Conservation (phyloP, 2,113 vertebrate species). For the Mus spicilegus region DNA sequence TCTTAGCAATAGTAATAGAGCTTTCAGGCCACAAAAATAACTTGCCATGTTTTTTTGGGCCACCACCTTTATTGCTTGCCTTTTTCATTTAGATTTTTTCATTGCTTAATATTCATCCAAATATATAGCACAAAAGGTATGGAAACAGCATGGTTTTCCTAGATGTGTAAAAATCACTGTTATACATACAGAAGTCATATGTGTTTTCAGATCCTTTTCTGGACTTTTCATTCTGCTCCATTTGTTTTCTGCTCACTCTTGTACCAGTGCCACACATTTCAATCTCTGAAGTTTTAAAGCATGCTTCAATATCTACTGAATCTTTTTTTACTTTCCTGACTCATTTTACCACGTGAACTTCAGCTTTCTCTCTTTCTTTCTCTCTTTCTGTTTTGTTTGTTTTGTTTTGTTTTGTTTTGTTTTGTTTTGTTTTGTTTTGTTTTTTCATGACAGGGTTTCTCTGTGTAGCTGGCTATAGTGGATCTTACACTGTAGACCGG, state of each 20-base stretch:
- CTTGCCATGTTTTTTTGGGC: conserved; percentile 43
- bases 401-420: background rate
- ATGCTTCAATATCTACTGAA: background rate
- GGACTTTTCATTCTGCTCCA: background rate
- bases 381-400: too few species aligned
- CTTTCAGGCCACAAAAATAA: conserved; percentile 25
- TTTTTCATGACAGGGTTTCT: background rate
- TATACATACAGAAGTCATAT: background rate
- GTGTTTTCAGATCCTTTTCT: background rate
- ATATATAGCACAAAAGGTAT: background rate
- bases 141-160: background rate
- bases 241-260: background rate
- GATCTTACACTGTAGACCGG: background rate
- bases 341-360: conserved; percentile 9
- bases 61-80: background rate
- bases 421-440: background rate
- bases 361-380: background rate
- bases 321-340: background rate
- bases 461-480: background rate
- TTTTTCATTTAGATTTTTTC: conserved; percentile 49
- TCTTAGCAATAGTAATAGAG: conserved; percentile 13
- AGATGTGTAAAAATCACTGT: background rate
- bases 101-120: conserved; percentile 8
- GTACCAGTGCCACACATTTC: background rate
- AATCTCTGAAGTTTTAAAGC: too few species aligned